Percentiles rank a stretch among this genome's conserved stretches.
Conservation (phyloP, 2,113 vertebrate genomes). For the Semicossyphus pulcher region DNA sequence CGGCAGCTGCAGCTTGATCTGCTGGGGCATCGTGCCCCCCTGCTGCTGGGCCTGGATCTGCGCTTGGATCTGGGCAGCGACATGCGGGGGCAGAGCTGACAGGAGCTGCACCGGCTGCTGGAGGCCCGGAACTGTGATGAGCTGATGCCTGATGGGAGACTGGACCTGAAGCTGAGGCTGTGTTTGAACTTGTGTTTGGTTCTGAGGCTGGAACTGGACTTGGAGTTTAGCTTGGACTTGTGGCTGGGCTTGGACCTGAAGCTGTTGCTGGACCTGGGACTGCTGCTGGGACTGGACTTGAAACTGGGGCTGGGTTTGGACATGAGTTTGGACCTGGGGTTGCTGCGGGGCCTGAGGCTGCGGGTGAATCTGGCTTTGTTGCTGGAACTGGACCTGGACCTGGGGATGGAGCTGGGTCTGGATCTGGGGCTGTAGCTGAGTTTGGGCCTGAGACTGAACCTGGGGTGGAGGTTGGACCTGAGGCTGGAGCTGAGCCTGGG, state of each 20-base stretch:
- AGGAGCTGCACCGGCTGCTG: constrained; percentile 92
- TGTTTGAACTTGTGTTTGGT: constrained; percentile 81
- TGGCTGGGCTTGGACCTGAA: constrained; percentile 84
- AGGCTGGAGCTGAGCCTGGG: constrained; percentile 71
- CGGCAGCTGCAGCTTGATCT: constrained; percentile 91
- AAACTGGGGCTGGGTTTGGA: constrained; percentile 58
- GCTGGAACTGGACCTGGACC: constrained; percentile 79
- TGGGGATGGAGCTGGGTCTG: constrained; percentile 71
- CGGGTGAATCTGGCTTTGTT: constrained; percentile 73
- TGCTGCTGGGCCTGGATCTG: constrained; percentile 88
- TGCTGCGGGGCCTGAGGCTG: constrained; percentile 77
- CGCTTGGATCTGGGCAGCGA: constrained; percentile 86
- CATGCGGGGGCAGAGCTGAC: constrained; percentile 78
- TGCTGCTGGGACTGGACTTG: constrained; percentile 69
- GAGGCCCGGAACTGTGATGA: constrained; percentile 91
- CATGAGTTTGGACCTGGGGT: constrained; percentile 59
- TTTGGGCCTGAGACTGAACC: constrained; percentile 56
- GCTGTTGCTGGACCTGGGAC: constrained; percentile 72
- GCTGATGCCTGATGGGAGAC: constrained; percentile 88
- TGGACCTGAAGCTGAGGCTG: constrained; percentile 85
- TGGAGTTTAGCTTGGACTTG: constrained; percentile 81
- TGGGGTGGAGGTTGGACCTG: constrained; percentile 71
- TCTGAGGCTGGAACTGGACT: constrained; percentile 83
- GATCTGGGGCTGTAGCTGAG: constrained; percentile 66
- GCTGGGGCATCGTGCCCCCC: constrained; percentile 88